Conservation (phyloP, 2,888 invertebrate species). For the Cerastis leucographa region DNA sequence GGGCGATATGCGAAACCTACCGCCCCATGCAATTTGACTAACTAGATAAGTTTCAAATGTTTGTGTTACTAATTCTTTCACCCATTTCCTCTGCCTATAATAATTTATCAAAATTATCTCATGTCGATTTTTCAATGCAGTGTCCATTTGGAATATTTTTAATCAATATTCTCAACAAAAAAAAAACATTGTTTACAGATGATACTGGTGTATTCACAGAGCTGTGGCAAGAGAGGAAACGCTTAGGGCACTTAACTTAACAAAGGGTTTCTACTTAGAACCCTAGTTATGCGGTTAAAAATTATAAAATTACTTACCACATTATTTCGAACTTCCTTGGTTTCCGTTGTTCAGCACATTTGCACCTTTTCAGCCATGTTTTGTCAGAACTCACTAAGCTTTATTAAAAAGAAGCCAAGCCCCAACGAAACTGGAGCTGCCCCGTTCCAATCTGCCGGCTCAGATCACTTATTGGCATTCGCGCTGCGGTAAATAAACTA, state of each 20-base stretch:
- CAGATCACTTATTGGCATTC: conserved; percentile 68
- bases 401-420: neutral
- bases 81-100: too few relatives aligned
- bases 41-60: too few relatives aligned
- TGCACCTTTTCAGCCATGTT: neutral
- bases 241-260: conserved; percentile 25
- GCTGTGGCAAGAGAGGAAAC: neutral
- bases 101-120: too few relatives aligned
- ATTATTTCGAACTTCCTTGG: neutral
- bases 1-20: too few relatives aligned
- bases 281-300: too few relatives aligned
- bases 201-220: conserved; percentile 24
- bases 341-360: too few relatives aligned
- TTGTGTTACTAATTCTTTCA: too few relatives aligned
- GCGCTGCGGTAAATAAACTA: conserved; percentile 48
- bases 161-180: neutral
- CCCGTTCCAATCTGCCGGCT: conserved; percentile 67
- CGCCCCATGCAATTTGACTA: too few relatives aligned
- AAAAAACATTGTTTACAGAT: neutral
- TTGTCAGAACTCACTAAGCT: conserved; percentile 1
- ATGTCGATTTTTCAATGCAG: neutral
- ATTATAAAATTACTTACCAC: neutral
- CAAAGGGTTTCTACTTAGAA: conserved; percentile 32
- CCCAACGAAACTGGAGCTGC: conserved; percentile 36
- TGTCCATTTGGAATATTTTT: too few relatives aligned